phyloP scores from a whole-genome alignment of 30 jellyfish, hydroid and myxozoan genomes.

The Aurelia aurita region DNA sequence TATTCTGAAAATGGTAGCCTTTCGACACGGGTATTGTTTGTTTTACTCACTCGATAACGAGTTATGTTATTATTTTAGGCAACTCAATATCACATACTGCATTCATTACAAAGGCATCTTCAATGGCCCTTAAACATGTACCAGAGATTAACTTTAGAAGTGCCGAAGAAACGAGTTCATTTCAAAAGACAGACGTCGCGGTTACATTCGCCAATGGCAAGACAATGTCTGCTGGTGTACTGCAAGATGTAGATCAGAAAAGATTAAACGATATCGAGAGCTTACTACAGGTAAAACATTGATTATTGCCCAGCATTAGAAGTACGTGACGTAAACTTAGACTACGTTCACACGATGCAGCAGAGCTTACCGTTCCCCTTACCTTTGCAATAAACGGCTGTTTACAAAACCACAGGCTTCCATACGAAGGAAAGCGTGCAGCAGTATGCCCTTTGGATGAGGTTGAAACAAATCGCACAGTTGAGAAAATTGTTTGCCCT shows the following conservation, averaged over 20 bases:
- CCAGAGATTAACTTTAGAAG: conserved; percentile 11
- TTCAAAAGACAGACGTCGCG: neutral
- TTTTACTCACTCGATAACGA: neutral
- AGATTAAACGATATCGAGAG: neutral
- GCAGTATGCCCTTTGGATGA: too few relatives aligned
- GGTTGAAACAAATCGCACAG: too few relatives aligned
- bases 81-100: neutral
- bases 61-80: neutral
- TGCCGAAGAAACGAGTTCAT: neutral
- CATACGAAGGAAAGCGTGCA: too few relatives aligned
- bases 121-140: conserved; percentile 14
- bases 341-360: too few relatives aligned
- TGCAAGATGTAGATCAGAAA: neutral
- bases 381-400: too few relatives aligned
- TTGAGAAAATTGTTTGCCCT: too few relatives aligned
- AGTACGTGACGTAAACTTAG: too few relatives aligned
- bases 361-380: too few relatives aligned
- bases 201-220: neutral
- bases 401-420: too few relatives aligned
- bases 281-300: neutral
- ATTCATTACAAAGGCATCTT: conserved; percentile 9
- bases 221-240: neutral
- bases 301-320: too few relatives aligned
- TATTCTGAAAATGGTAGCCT: too few relatives aligned
- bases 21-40: too few relatives aligned